Evolutionary conservation across 2,113 vertebrate genomes (phyloP).

Genomic region (Siniperca knerii): DNA sequence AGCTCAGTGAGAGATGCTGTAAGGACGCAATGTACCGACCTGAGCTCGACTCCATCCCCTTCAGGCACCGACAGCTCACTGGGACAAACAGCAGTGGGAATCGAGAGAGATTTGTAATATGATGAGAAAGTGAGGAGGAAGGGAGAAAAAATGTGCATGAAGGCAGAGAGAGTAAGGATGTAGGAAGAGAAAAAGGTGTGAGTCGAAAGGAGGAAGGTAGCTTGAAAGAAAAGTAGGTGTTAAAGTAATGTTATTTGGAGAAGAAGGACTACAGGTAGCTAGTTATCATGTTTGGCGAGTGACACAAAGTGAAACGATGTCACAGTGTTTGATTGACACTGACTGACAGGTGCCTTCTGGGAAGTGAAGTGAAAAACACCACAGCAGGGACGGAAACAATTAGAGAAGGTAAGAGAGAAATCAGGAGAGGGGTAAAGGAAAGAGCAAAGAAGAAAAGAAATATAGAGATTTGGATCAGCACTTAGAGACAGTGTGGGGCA

Average conservation of each 20-base stretch:
- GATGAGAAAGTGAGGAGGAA: slow-evolving; percentile 46
- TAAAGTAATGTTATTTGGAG: neutral
- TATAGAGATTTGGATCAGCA: neutral
- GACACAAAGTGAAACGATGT: slow-evolving; percentile 20
- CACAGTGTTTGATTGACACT: neutral
- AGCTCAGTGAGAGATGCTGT: slow-evolving; percentile 34
- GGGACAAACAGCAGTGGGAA: slow-evolving; percentile 39
- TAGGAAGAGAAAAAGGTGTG: neutral
- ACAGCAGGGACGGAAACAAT: neutral
- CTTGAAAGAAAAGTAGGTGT: neutral
- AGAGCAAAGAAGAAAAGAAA: neutral
- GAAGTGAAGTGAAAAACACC: neutral
- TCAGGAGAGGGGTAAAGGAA: neutral
- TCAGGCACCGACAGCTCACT: slow-evolving; percentile 17
- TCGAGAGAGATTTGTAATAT: slow-evolving; percentile 37
- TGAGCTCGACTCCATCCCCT: slow-evolving; percentile 44
- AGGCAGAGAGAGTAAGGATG: neutral
- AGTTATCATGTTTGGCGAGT: neutral
- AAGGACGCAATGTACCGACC: slow-evolving; percentile 49
- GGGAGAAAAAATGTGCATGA: neutral
- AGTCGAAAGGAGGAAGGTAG: neutral
- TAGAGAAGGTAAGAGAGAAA: neutral
- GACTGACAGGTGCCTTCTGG: slow-evolving; percentile 33
- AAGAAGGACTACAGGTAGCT: neutral
- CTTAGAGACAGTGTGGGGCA: neutral